Base-by-base conservation (phyloP, 2,888 invertebrate genomes). In the Drosophila eohydei region DNA sequence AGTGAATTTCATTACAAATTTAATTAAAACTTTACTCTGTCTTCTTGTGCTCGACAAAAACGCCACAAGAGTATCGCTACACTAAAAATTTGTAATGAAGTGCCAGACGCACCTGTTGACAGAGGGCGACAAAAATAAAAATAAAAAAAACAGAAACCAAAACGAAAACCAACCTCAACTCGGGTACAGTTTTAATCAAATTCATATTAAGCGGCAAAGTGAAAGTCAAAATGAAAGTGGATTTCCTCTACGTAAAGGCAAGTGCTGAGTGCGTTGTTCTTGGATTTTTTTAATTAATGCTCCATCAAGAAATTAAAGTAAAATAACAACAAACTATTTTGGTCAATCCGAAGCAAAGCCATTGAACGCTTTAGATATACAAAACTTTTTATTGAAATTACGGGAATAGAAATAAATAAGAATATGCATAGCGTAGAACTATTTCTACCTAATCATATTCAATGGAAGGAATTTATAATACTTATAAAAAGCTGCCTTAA, bases 61-160 rank as follows among this genome's bases (percentile, higher is more conserved):
- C 11, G 46, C 44, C 50, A 38, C 30, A 58, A 50, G 46, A 50
- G 32, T 16, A 50, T 11, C 34, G 40, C 36, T n/a, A 38, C 56
- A 76, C 66, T 54, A 36, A 36, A 75, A 75, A 74, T 73, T 69
- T 71, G 55, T 81, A 83, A 84, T 84, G 79, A 83, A 83, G 74
- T 88, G 89, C 70, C 83, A 79, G 72, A 43, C 80, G 61, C 87
- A 85, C 84, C 89, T 85, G 84, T 87, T 87, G 87, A 74, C 89
- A 69, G 48, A 75, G 57, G 38, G 36, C 28, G 52, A 3, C 38
- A 61, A 60, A 69, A 71, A 71, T 38, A n/a, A 41, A 59, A 70
- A 71, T 56, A 61, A 71, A 38, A 12, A 41, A 66, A 68, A 66
- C 58, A 43, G 59, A 51, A 30, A 7, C 32, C 21, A 36, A 52